Conservation (phyloP, 64 coral and sea anemone species). For the Pocillopora damicornis region DNA sequence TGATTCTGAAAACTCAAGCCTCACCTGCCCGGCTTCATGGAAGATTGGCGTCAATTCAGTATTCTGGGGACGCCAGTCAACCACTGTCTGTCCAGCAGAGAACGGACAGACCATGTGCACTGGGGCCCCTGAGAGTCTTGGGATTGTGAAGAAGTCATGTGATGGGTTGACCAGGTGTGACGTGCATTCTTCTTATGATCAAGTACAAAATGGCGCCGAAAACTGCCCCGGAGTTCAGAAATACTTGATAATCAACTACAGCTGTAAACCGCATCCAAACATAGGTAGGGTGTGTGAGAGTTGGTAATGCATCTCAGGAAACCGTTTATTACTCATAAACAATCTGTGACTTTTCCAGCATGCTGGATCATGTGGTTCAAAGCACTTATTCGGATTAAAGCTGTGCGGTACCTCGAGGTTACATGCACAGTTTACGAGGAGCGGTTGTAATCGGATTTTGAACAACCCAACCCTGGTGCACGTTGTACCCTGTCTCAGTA, state of each 20-base stretch:
- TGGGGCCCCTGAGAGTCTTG: slow-evolving; percentile 90
- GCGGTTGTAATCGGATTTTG: too few relatives aligned
- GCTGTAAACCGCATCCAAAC: slow-evolving; percentile 84
- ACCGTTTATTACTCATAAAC: not conserved
- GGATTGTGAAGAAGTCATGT: slow-evolving; percentile 92
- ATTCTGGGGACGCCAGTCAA: slow-evolving; percentile 95
- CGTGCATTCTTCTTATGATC: slow-evolving; percentile 61
- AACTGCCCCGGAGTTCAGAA: slow-evolving; percentile 91
- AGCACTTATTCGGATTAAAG: too few relatives aligned
- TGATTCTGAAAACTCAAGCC: slow-evolving; percentile 89
- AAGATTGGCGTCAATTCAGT: slow-evolving; percentile 95
- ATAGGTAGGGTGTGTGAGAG: slow-evolving; percentile 51
- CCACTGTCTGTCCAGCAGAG: slow-evolving; percentile 81
- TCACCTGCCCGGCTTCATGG: slow-evolving; percentile 86
- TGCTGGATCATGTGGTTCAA: too few relatives aligned
- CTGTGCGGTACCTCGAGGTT: too few relatives aligned
- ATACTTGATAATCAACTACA: slow-evolving; percentile 98
- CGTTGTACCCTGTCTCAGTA: too few relatives aligned
- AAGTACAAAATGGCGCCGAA: slow-evolving; percentile 95
- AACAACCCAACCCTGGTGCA: too few relatives aligned
- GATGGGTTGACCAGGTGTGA: slow-evolving; percentile 76
- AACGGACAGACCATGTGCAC: slow-evolving; percentile 95
- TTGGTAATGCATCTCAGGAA: not conserved
- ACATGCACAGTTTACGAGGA: too few relatives aligned
- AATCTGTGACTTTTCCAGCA: not conserved